phyloP scores from a whole-genome alignment of 2,888 invertebrate genomes.

The Tanytarsus gracilentus region DNA sequence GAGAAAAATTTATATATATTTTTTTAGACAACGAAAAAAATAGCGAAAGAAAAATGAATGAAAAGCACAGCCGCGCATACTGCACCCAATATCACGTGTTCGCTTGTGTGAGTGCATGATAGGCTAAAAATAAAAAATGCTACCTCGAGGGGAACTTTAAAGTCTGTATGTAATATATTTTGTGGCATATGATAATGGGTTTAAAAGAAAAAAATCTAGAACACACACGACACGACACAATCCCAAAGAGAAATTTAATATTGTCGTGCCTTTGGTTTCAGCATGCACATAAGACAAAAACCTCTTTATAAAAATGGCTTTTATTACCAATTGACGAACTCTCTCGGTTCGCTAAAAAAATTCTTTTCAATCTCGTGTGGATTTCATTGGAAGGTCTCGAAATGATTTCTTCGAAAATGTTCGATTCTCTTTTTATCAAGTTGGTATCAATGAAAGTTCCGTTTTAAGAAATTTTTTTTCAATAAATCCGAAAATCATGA shows the following conservation, averaged over 20 bases:
- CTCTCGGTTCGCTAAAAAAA: neutral
- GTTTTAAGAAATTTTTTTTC: too few relatives aligned
- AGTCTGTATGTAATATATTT: constrained; percentile 12
- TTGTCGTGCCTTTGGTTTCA: constrained; percentile 6
- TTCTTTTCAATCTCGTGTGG: neutral
- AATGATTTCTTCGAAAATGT: too few relatives aligned
- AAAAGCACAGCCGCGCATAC: constrained; percentile 1
- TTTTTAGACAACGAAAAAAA: neutral
- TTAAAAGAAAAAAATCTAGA: constrained; percentile 16
- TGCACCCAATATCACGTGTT: constrained; percentile 18
- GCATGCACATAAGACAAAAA: neutral
- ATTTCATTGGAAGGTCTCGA: neutral
- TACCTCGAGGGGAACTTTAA: too few relatives aligned
- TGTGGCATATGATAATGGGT: constrained; percentile 16
- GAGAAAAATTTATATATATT: neutral
- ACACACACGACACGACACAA: constrained; percentile 9
- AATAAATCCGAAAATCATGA: too few relatives aligned
- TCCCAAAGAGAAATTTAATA: constrained; percentile 18
- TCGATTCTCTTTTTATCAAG: too few relatives aligned
- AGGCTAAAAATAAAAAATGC: constrained; percentile 19
- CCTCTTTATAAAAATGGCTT: neutral
- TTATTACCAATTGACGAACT: neutral
- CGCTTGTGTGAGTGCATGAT: constrained; percentile 27
- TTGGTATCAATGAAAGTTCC: too few relatives aligned
- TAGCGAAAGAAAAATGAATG: neutral